These are phyloP conservation scores for Porites lobata DNA, from an alignment of 92 coral and sea anemone genomes.

Conservation along the genomic window DNA sequence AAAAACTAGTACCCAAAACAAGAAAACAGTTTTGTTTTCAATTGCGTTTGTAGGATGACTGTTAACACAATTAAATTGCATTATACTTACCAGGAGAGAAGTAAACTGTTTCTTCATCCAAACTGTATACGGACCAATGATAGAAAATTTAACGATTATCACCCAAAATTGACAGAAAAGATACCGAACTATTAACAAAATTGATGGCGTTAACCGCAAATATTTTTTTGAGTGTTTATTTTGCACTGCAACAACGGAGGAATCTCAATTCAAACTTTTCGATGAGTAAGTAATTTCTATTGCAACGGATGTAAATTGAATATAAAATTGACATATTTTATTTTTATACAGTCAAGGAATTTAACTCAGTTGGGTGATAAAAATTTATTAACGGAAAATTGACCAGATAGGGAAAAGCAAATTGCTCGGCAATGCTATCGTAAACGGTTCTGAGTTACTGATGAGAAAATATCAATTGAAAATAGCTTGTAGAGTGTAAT, in stretches of 20 bases:
- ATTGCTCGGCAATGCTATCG: too few species aligned
- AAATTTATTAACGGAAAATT: too few species aligned
- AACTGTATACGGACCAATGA: neutral
- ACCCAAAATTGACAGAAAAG: neutral
- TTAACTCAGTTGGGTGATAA: too few species aligned
- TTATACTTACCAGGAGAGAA: neutral
- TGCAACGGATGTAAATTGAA: neutral
- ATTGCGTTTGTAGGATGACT: too few species aligned
- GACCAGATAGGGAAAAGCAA: too few species aligned
- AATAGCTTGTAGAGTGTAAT: too few species aligned
- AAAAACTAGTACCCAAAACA: too few species aligned
- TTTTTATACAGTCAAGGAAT: neutral
- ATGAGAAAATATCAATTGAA: too few species aligned
- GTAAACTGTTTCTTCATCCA: neutral
- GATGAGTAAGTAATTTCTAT: neutral
- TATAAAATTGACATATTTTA: too few species aligned
- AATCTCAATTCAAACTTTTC: neutral
- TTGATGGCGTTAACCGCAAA: neutral
- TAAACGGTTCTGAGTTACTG: too few species aligned
- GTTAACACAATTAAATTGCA: neutral
- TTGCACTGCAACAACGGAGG: neutral
- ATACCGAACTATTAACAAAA: neutral
- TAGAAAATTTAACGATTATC: neutral
- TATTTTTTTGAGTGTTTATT: neutral
- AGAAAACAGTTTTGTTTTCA: too few species aligned